A percentile compares a stretch with the other conserved stretches of the same genome.
Conservation (phyloP, 2,888 invertebrate species). For the Buathra laborator region DNA sequence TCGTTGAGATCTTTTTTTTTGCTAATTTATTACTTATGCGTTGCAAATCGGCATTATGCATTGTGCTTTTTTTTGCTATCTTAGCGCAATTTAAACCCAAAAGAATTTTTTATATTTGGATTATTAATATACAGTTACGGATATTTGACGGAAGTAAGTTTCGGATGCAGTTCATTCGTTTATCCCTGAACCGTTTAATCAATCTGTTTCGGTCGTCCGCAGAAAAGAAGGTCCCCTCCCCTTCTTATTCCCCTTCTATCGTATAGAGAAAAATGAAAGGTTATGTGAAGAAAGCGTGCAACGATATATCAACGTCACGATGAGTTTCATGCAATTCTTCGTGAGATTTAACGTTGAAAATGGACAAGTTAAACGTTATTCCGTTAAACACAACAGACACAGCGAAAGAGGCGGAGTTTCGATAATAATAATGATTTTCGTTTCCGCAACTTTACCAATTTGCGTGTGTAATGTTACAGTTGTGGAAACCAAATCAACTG, state of each 20-base stretch:
- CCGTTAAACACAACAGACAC: background rate
- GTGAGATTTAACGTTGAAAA: constrained; percentile 15
- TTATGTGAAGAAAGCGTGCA: background rate
- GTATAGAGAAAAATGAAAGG: background rate
- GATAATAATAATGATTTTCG: background rate
- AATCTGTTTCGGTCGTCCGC: background rate
- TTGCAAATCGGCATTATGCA: too few relatives aligned
- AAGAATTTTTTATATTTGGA: too few relatives aligned
- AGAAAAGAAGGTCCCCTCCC: background rate
- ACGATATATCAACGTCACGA: background rate
- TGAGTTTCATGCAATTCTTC: background rate
- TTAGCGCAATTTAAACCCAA: too few relatives aligned
- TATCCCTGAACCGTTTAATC: background rate
- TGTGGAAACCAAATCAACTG: constrained; percentile 33
- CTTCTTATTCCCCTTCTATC: background rate
- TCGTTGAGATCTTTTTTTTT: too few relatives aligned
- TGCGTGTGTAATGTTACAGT: constrained; percentile 15
- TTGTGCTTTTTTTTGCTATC: too few relatives aligned
- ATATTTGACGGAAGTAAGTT: background rate
- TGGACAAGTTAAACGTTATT: background rate
- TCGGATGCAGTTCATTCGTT: background rate
- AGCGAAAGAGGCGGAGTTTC: background rate
- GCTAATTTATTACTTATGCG: too few relatives aligned
- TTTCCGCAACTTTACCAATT: constrained; percentile 44
- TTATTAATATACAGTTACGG: background rate